Evolutionary conservation across 2,797 vertebrate genomes (phyloP).

Genomic region (Threskiornis aethiopicus): DNA sequence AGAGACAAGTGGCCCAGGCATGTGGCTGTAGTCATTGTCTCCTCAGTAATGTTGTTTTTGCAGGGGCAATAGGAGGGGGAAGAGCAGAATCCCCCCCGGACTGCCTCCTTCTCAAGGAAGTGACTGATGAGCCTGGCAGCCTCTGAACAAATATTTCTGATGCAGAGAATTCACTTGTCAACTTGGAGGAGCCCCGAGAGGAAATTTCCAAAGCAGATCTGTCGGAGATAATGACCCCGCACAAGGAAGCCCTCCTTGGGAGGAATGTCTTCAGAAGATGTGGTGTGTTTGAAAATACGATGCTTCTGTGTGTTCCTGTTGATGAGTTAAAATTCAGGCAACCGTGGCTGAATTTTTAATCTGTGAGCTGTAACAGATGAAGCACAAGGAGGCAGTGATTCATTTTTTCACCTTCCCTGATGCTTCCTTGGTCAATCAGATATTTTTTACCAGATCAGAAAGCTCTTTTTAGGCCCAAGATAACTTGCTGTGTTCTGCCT

Average conservation of each 20-base stretch:
- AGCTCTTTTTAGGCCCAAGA: background rate
- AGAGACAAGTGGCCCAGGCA: background rate
- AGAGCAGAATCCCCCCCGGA: background rate
- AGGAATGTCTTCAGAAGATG: background rate
- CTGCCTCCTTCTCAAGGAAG: background rate
- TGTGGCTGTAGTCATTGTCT: background rate
- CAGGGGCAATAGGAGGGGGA: background rate
- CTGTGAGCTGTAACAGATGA: constrained; percentile 10
- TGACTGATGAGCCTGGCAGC: constrained; percentile 56
- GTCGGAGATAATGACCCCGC: constrained; percentile 10
- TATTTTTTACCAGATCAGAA: background rate
- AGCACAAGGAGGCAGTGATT: constrained; percentile 17
- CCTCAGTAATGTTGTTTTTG: background rate
- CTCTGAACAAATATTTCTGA: constrained; percentile 64
- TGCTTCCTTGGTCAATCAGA: background rate
- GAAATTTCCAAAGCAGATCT: constrained; percentile 57
- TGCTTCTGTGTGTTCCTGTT: background rate
- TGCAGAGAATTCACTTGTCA: constrained; percentile 46
- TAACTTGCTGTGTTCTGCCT: background rate
- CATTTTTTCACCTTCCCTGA: background rate
- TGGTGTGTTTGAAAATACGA: constrained; percentile 10
- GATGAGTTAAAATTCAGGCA: constrained; percentile 13
- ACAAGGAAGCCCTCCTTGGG: constrained; percentile 24
- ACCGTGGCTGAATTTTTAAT: background rate
- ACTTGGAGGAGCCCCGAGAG: constrained; percentile 25